phyloP scores from a whole-genome alignment of 1,140 invertebrate genomes.

The Papilio glaucus region DNA sequence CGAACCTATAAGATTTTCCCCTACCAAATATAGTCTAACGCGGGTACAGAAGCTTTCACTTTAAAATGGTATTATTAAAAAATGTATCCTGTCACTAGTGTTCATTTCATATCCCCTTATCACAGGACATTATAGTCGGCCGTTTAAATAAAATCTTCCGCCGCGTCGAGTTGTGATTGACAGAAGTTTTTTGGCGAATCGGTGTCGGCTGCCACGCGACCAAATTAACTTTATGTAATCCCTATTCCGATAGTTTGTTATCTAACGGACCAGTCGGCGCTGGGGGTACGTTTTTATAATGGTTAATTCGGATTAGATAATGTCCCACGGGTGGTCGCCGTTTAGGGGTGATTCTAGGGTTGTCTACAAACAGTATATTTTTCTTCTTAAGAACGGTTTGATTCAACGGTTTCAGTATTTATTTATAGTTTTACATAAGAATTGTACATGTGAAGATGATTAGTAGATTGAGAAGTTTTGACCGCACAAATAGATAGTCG shows the following conservation, averaged over 20 bases:
- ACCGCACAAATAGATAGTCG: too few species aligned
- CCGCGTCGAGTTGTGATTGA: conserved; percentile 50
- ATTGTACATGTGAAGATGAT: too few species aligned
- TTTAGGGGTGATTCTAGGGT: conserved; percentile 22
- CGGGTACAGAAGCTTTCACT: too few species aligned
- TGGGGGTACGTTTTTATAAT: conserved; percentile 58
- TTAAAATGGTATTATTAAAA: too few species aligned
- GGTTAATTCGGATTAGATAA: conserved; percentile 68
- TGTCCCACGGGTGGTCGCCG: conserved; percentile 72
- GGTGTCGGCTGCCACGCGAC: conserved; percentile 66
- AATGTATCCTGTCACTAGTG: neutral
- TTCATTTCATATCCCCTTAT: neutral
- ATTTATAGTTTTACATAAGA: too few species aligned
- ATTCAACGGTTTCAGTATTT: too few species aligned
- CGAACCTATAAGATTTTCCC: too few species aligned
- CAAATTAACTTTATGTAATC: conserved; percentile 79
- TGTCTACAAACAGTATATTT: too few species aligned
- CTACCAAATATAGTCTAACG: too few species aligned
- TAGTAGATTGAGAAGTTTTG: too few species aligned
- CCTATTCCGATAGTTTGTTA: conserved; percentile 63
- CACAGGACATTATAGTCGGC: neutral
- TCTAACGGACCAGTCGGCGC: conserved; percentile 63
- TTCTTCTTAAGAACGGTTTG: too few species aligned
- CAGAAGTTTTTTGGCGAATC: conserved; percentile 44
- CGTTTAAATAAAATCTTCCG: conserved; percentile 45